Base-by-base conservation (phyloP, 2,113 vertebrate genomes). In the Hiodon tergisus region DNA sequence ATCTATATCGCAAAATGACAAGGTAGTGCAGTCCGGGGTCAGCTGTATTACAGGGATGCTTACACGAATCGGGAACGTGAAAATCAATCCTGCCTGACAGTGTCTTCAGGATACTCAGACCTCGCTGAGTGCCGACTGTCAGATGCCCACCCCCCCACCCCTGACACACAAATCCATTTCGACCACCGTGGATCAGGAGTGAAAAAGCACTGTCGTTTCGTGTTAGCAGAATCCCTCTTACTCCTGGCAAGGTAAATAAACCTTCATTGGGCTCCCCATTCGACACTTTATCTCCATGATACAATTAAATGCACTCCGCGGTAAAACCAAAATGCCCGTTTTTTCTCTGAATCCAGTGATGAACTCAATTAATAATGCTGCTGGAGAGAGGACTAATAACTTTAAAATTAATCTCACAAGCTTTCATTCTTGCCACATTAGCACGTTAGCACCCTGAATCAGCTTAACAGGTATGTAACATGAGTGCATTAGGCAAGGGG, bases 21-120 rank as follows among this genome's bases (percentile, higher is more conserved):
- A 96, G 93, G 94, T 95, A 95, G 92, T 91, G 84, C 93, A 90
- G 91, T 88, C 91, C 85, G 86, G 88, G 93, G 94, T 95, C 95
- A 95, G 93, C 94, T 96, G 95, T 88, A 93, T 94, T 95, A 95
- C 93, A 93, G 93, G 94, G 94, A 93, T 86, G 84, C 91, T 93
- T 92, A 91, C 90, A 93, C 90, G 86, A 93, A 93, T 86, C 86
- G 90, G 89, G 89, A 89, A 89, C 88, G 91, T 91, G 91, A 91
- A 96, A 95, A 95, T 95, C 93, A 95, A 97, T 96, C 93, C 91
- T 85, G 88, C 87, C 89, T 96, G 96, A 98, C 96, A 97, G 92
- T 94, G 93, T 95, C 96, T 98, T 94, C 90, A 83, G 94, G 95
- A 97, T 93, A 96, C 92, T 94, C 91, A 86, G 90, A 86, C 91